phyloP scores from a whole-genome alignment of 2,888 invertebrate species.

The Pseudoips prasinana region DNA sequence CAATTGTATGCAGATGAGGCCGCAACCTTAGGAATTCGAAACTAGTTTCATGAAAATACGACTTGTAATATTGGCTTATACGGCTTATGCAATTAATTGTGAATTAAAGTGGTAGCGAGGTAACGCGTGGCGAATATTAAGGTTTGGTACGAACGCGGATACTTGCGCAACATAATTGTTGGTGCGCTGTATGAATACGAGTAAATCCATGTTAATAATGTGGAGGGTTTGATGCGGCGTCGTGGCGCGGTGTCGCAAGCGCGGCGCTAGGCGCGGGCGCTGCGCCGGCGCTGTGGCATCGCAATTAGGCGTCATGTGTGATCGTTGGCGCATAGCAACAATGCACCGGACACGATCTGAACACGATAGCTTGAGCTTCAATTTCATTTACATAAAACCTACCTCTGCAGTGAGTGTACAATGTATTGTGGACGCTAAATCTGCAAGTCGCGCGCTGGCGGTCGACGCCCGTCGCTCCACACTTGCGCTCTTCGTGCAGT shows the following conservation, averaged over 20 bases:
- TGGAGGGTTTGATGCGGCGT: conserved; percentile 10
- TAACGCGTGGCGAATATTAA: conserved; percentile 47
- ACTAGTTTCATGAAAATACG: conserved; percentile 24
- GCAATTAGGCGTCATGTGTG: conserved; percentile 31
- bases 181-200: conserved; percentile 53
- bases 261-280: conserved; percentile 30
- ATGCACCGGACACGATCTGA: conserved; percentile 33
- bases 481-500: conserved; percentile 11
- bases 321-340: conserved; percentile 36
- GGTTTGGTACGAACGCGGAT: conserved; percentile 41
- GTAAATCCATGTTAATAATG: conserved; percentile 35
- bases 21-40: conserved; percentile 17
- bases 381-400: conserved; percentile 29
- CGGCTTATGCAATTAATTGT: conserved; percentile 57
- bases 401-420: conserved; percentile 18
- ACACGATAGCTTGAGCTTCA: conserved; percentile 26
- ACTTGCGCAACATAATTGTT: conserved; percentile 62
- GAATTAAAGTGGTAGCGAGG: conserved; percentile 38
- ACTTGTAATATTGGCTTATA: conserved; percentile 12
- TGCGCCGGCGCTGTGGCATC: conserved; percentile 21
- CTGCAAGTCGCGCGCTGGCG: conserved; percentile 2
- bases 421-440: conserved; percentile 2
- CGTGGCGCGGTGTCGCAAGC: conserved; percentile 35
- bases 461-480: conserved; percentile 1
- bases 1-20: conserved; percentile 35